Conservation (phyloP, 2,113 vertebrate genomes). For the Noctilio leporinus region DNA sequence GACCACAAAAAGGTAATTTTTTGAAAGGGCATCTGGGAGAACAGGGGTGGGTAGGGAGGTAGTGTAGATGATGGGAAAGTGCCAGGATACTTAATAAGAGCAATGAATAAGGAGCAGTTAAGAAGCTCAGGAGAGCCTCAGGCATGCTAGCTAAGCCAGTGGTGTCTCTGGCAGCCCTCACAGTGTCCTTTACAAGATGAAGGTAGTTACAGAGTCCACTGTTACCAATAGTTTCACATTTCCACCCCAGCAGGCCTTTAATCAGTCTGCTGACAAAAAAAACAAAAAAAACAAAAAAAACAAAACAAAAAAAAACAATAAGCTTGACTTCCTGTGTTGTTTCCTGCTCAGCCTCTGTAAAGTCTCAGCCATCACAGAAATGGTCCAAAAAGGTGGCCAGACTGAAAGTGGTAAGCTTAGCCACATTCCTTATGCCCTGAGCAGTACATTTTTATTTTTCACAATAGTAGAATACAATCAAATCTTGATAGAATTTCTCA, state of each 20-base stretch:
- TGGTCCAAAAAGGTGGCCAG: not conserved
- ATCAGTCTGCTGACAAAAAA: too few species aligned
- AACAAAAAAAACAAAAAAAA: too few species aligned
- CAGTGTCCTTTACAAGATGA: not conserved
- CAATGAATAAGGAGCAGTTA: not conserved
- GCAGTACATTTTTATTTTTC: rapidly evolving
- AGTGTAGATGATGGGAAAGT: not conserved
- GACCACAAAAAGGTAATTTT: not conserved
- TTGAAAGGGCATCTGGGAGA: not conserved
- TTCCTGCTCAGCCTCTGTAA: not conserved
- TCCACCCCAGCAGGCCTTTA: not conserved
- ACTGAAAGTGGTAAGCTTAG: not conserved
- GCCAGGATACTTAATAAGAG: not conserved
- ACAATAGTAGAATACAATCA: not conserved
- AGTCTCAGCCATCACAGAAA: not conserved
- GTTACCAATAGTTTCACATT: not conserved
- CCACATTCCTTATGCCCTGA: not conserved
- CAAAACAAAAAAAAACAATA: constrained; percentile 32
- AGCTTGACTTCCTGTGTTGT: not conserved
- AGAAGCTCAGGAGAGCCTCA: not conserved
- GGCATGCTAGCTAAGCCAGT: not conserved
- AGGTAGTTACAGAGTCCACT: not conserved
- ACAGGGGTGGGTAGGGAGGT: not conserved
- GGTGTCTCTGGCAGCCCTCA: too few species aligned
- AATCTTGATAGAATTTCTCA: not conserved